Percentiles rank a stretch among this genome's conserved stretches.
Evolutionary conservation across 2,888 invertebrate genomes (phyloP).

Genomic region (Phasia obesa): DNA sequence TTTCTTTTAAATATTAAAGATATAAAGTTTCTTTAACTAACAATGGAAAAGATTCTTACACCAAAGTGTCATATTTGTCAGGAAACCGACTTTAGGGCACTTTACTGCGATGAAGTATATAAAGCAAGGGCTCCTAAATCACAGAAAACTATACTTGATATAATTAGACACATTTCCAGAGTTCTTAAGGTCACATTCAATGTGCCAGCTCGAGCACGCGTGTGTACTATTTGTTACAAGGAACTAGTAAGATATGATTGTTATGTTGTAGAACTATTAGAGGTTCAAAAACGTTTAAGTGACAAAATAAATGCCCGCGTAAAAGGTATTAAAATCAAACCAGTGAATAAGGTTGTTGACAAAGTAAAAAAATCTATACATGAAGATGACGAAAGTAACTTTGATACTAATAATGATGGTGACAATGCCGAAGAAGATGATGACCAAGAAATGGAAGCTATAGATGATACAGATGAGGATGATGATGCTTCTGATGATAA

Average conservation of each 20-base stretch:
- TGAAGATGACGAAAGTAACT: slow-evolving; percentile 28
- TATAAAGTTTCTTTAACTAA: not conserved
- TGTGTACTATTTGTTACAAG: slow-evolving; percentile 72
- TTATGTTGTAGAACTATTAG: slow-evolving; percentile 71
- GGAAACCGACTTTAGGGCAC: slow-evolving; percentile 45
- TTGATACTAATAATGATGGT: slow-evolving; percentile 12
- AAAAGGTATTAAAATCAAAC: slow-evolving; percentile 48
- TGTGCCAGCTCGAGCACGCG: slow-evolving; percentile 60
- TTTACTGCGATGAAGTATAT: slow-evolving; percentile 65
- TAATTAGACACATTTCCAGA: slow-evolving; percentile 66
- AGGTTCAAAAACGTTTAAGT: slow-evolving; percentile 70
- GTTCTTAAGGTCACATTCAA: slow-evolving; percentile 66
- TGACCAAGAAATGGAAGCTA: slow-evolving; percentile 32
- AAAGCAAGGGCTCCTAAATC: slow-evolving; percentile 66
- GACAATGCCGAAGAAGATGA: slow-evolving; percentile 44
- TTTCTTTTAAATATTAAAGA: slow-evolving; percentile 2
- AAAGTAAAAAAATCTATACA: slow-evolving; percentile 14
- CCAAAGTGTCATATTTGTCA: slow-evolving; percentile 67
- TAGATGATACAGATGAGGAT: slow-evolving; percentile 35
- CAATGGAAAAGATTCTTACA: slow-evolving; percentile 54
- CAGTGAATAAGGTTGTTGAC: not conserved
- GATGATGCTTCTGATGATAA: slow-evolving; percentile 35
- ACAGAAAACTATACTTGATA: slow-evolving; percentile 66
- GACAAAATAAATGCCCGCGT: slow-evolving; percentile 63
- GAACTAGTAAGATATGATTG: slow-evolving; percentile 72